Base-by-base conservation (phyloP, 2,888 invertebrate genomes). In the Dryadula phaetusa region DNA sequence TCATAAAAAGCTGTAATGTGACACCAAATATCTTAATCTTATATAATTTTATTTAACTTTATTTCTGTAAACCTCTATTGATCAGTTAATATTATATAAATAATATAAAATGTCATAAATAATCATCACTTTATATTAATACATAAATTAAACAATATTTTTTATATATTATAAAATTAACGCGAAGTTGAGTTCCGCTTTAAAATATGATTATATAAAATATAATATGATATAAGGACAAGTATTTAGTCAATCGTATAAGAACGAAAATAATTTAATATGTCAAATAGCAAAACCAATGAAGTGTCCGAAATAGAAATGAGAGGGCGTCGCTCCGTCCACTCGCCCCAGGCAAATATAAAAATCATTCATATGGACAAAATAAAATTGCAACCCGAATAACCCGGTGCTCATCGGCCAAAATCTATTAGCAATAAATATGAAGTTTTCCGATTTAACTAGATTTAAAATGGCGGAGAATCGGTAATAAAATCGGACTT, bases 351-450 rank as follows among this genome's bases (percentile, higher is more conserved):
- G 91, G 82, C 87, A 89, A 89, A 90, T 88, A 92, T 91, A 90
- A 92, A 91, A 92, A 90, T 87, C 91, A 90, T 91, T 90, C 90
- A 88, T 90, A 91, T 91, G 91, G 90, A 92, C 90, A 85, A 90
- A 91, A 92, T 91, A 92, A 90, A 91, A 92, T 92, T 91, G 91
- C 91, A 91, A 88, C 88, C 87, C 89, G 87, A 88, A 91, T 91
- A 91, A 89, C 89, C 88, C 87, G 79, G 83, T 87, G 90, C 83
- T 90, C 90, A 88, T 87, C 90, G 85, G 84, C 82, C 87, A 89
- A 87, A 92, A 92, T 91, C 92, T 92, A 92, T 92, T 92, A 90
- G 92, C 91, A 92, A 91, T 92, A 92, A 92, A 92, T 92, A 92
- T 91, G 87, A 92, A 92, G 86, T 92, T 92, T 92, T 91, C 88